Conservation (phyloP, 1,140 invertebrate species). For the Alviniconcha marisindica region DNA sequence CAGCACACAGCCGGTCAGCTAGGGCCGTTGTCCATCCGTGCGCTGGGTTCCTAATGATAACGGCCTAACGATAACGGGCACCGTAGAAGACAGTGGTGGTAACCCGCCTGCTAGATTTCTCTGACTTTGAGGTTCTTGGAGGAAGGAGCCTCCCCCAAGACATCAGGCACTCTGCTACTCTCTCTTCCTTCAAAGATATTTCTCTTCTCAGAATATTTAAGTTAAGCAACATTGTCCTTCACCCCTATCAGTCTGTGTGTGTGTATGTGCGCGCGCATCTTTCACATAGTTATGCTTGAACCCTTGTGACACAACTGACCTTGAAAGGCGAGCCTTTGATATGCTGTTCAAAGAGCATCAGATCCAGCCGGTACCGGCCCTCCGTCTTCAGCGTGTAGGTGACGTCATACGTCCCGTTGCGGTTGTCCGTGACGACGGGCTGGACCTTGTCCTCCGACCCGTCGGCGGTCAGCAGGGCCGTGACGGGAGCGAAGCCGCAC, state of each 20-base stretch:
- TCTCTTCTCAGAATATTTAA: too few species aligned
- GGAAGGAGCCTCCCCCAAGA: too few species aligned
- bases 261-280: not conserved
- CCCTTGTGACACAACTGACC: slow-evolving; percentile 58
- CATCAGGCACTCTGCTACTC: too few species aligned
- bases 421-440: slow-evolving; percentile 75
- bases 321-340: slow-evolving; percentile 78
- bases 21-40: too few species aligned
- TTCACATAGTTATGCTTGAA: not conserved
- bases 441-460: slow-evolving; percentile 56
- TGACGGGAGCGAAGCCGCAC: slow-evolving; percentile 64
- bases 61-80: too few species aligned
- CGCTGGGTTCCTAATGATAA: too few species aligned
- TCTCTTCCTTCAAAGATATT: too few species aligned
- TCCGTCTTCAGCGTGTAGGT: slow-evolving; percentile 74
- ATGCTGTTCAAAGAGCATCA: slow-evolving; percentile 76
- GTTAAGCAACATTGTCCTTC: too few species aligned
- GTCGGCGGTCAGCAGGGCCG: slow-evolving; percentile 59
- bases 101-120: too few species aligned
- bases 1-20: too few species aligned
- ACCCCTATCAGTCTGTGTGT: not conserved
- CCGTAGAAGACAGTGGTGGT: too few species aligned
- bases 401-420: slow-evolving; percentile 78
- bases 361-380: slow-evolving; percentile 74
- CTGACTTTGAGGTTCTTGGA: too few species aligned